Base-by-base conservation (phyloP, 2,888 invertebrate species). In the Nomada hirtipes region DNA sequence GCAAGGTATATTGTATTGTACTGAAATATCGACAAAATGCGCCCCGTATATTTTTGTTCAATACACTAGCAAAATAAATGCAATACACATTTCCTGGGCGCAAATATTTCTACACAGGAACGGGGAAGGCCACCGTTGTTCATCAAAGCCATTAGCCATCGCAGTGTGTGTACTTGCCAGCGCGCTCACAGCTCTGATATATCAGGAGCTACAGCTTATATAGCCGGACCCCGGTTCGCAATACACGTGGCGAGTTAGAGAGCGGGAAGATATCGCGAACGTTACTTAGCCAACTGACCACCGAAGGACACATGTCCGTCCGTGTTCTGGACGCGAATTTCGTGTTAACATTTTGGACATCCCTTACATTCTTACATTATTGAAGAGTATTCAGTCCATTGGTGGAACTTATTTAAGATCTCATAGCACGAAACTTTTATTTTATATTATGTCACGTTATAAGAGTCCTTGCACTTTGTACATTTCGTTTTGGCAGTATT, bases 281-380 rank as follows among this genome's bases (percentile, higher is more conserved):
- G 79, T 78, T 78, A 79, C 83, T 76, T 81, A 83, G 82, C 79
- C 77, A 81, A 76, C 82, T 82, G 83, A 60, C 81, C 75, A 53
- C 74, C 78, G 84, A 84, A 85, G 79, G 84, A 84, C 84, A 81
- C 84, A 76, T 82, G 79, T 77, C 84, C 83, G 81, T 81, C 77
- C 81, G 26, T 75, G 83, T 81, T 20, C 10, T 0, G n/a, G 0
- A 53, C 53, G 53, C 83, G 83, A 79, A 79, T 75, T 80, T 83
- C 85, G 82, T 80, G 79, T 78, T 79, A 79, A 82, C 76, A 81
- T 73, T 71, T 65, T 29, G 64, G 55, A 26, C n/a, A 63, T 76
- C 60, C 67, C 47, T 61, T 36, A 36, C 36, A 4, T 4, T 36
- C 0, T 7, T 7, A 1, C 36, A 36, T 36, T 36, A 36, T 36